Evolutionary conservation across 2,888 invertebrate species (phyloP).

Genomic region (Hirtodrosophila alboralis): DNA sequence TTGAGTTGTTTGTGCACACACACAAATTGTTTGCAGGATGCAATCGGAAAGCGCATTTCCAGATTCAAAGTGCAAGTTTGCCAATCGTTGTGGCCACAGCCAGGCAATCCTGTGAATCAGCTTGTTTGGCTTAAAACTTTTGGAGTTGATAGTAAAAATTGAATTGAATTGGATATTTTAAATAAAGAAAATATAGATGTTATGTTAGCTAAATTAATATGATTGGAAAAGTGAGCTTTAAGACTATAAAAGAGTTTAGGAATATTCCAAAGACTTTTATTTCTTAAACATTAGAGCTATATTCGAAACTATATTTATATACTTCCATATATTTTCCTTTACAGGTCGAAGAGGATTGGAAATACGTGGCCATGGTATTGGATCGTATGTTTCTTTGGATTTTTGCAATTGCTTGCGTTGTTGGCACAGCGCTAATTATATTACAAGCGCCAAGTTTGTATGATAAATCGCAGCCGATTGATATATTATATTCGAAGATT

Average conservation of each 20-base stretch:
- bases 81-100: conserved; percentile 44
- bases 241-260: too few relatives aligned
- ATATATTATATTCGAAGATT: conserved; percentile 95
- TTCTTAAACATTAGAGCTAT: too few relatives aligned
- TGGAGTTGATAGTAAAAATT: conserved; percentile 44
- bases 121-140: conserved; percentile 29
- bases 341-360: conserved; percentile 99
- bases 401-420: conserved; percentile 96
- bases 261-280: too few relatives aligned
- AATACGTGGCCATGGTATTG: conserved; percentile 97
- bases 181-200: too few relatives aligned
- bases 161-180: conserved; percentile 44
- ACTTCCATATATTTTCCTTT: neutral
- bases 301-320: too few relatives aligned
- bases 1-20: conserved; percentile 74
- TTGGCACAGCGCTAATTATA: conserved; percentile 95
- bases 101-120: conserved; percentile 35
- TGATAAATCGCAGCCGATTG: conserved; percentile 94
- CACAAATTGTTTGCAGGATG: conserved; percentile 54
- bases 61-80: conserved; percentile 38
- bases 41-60: conserved; percentile 52
- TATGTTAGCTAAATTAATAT: too few relatives aligned
- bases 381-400: conserved; percentile 98
- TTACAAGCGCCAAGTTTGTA: conserved; percentile 96
- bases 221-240: too few relatives aligned